Base-by-base conservation (phyloP, 2,113 vertebrate genomes). In the Scartelaos histophorus region DNA sequence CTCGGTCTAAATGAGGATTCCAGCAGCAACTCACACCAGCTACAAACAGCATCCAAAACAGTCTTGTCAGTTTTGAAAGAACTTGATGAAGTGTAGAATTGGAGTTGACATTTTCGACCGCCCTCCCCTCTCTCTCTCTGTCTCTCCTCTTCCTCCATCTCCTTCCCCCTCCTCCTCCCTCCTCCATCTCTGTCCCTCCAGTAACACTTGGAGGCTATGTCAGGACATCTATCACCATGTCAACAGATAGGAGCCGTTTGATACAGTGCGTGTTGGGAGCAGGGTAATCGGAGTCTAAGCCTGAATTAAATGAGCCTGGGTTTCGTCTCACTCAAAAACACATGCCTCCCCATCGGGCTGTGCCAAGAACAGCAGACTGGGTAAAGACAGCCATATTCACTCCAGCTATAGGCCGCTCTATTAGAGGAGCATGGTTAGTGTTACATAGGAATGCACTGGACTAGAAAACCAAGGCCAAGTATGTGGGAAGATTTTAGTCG, bases 211-310 rank as follows among this genome's bases (percentile, higher is more conserved):
- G 24, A 25, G 56, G 56, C 56, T 25, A 58, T 24, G 56, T 58
- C 56, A 58, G 56, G 56, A 58, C 56, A 58, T 58, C 56, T 13
- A 58, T 58, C 56, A 58, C n/a, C 56, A 22, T n/a, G 56, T 24
- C 56, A 9, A 25, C 56, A 58, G 56, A 58, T 58, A 58, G 56
- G 56, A 58, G 22, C 22, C 22, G 5, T 22, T 25, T 58, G 56
- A 58, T 58, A 25, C 56, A 58, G 56, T 58, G 56, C 56, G 56
- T 58, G 56, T 58, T 15, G 56, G 56, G 56, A 58, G 56, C 56
- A 2, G 22, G 22, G 22, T 58, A 58, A 58, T 58, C 56, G 22
- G 56, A 58, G 56, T 25, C 56, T 58, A 58, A 58, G 56, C 56
- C 56, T 58, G 56, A 58, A 58, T 58, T 58, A 58, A 58, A 58